phyloP scores from a whole-genome alignment of 2,113 vertebrate genomes.

The Perca schrenkii region DNA sequence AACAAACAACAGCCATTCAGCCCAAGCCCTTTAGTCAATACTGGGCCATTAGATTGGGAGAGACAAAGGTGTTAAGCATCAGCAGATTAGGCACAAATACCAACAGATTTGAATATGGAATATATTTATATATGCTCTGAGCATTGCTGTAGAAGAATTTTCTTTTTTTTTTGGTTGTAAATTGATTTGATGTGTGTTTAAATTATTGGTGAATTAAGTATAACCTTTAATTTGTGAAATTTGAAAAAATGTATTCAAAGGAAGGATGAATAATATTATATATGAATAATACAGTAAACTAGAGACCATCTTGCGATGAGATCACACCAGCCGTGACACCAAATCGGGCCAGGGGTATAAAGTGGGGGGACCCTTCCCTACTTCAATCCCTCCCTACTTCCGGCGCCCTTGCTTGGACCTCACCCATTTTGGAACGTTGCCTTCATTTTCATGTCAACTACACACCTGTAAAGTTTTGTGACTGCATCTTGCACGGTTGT shows the following conservation, averaged over 20 bases:
- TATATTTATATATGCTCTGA: neutral
- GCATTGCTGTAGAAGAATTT: neutral
- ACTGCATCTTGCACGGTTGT: too few relatives aligned
- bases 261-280: neutral
- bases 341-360: too few relatives aligned
- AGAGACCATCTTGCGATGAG: too few relatives aligned
- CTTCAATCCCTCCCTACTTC: too few relatives aligned
- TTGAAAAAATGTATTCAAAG: neutral
- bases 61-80: conserved; percentile 48
- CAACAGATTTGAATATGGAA: too few relatives aligned
- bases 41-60: conserved; percentile 26
- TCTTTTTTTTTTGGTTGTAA: neutral
- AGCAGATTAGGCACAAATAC: conserved; percentile 29
- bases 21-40: conserved; percentile 38
- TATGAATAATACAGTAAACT: too few relatives aligned
- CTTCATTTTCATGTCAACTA: too few relatives aligned
- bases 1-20: conserved; percentile 56
- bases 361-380: too few relatives aligned
- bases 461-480: too few relatives aligned
- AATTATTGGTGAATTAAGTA: neutral
- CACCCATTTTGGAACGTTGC: too few relatives aligned
- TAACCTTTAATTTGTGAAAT: neutral
- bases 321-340: too few relatives aligned
- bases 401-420: too few relatives aligned
- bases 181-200: neutral